Percentiles rank a stretch among this genome's conserved stretches.
These are phyloP conservation scores for Poeciliopsis turrubarensis DNA, from an alignment of 2,113 vertebrate species.

Conservation along the genomic window DNA sequence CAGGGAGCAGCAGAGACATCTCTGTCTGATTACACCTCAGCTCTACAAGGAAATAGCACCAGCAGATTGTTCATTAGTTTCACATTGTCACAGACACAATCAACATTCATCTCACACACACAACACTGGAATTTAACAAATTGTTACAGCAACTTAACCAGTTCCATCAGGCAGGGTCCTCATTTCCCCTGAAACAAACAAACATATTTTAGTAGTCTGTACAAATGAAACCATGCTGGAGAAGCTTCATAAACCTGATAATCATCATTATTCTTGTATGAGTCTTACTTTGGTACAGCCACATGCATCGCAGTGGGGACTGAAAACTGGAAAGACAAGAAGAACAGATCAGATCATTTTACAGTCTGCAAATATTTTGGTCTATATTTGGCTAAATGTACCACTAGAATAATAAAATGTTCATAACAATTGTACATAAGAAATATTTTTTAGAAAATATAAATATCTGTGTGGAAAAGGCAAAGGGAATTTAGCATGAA, in stretches of 20 bases:
- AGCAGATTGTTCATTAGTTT: background rate
- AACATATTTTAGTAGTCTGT: background rate
- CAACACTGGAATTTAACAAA: background rate
- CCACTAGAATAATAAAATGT: background rate
- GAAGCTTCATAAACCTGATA: background rate
- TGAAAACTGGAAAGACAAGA: constrained; percentile 71
- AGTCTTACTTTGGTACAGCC: constrained; percentile 79
- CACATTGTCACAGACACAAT: background rate
- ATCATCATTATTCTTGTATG: background rate
- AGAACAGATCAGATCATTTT: constrained; percentile 11
- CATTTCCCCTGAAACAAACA: constrained; percentile 61
- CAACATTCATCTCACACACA: constrained; percentile 8
- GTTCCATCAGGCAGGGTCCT: constrained; percentile 67
- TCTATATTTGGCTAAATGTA: background rate
- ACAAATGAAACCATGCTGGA: background rate
- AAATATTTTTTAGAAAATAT: background rate
- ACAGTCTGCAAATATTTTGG: background rate
- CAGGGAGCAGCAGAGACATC: constrained; percentile 73
- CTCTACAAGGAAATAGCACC: constrained; percentile 49
- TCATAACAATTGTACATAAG: background rate
- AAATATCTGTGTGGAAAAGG: too few relatives aligned
- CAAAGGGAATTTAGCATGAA: background rate
- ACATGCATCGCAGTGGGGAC: constrained; percentile 73
- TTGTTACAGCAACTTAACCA: constrained; percentile 36
- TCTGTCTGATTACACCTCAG: constrained; percentile 59